Percentiles rank a stretch among this genome's conserved stretches.
phyloP scores from a whole-genome alignment of 2,113 vertebrate genomes.

The Crotalus horridus region DNA sequence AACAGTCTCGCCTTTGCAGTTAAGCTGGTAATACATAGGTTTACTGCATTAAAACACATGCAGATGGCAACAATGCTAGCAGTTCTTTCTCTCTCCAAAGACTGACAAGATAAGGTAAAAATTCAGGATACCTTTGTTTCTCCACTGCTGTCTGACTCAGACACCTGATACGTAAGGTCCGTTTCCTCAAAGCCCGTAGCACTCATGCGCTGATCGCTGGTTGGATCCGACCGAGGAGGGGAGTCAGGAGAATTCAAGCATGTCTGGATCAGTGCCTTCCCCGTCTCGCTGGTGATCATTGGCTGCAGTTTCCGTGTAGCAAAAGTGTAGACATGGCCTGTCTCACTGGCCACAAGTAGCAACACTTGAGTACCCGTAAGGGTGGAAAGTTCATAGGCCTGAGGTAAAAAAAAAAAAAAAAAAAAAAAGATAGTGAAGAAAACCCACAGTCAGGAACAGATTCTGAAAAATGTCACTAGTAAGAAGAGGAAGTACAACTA shows the following conservation, averaged over 20 bases:
- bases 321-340: slow-evolving; percentile 97
- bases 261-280: slow-evolving; percentile 97
- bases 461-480: not conserved
- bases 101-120: not conserved
- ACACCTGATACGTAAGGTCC: slow-evolving; percentile 98
- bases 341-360: slow-evolving; percentile 96
- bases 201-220: slow-evolving; percentile 98
- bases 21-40: fast-evolving
- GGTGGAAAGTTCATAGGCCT: slow-evolving; percentile 97
- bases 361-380: slow-evolving; percentile 97
- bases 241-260: slow-evolving; percentile 99
- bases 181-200: slow-evolving; percentile 98
- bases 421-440: not conserved
- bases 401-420: slow-evolving; percentile 1
- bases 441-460: not conserved
- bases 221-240: slow-evolving; percentile 91
- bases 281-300: slow-evolving; percentile 99
- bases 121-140: slow-evolving; percentile 85
- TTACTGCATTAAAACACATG: fast-evolving
- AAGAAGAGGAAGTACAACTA: not conserved
- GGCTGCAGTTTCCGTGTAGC: slow-evolving; percentile 97
- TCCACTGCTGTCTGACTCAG: slow-evolving; percentile 95
- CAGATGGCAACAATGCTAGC: not conserved
- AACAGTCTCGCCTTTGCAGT: not conserved
- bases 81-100: not conserved